These are phyloP conservation scores for Imbricaverruca yamaguchii DNA, from an alignment of 2,888 invertebrate species.

Conservation along the genomic window DNA sequence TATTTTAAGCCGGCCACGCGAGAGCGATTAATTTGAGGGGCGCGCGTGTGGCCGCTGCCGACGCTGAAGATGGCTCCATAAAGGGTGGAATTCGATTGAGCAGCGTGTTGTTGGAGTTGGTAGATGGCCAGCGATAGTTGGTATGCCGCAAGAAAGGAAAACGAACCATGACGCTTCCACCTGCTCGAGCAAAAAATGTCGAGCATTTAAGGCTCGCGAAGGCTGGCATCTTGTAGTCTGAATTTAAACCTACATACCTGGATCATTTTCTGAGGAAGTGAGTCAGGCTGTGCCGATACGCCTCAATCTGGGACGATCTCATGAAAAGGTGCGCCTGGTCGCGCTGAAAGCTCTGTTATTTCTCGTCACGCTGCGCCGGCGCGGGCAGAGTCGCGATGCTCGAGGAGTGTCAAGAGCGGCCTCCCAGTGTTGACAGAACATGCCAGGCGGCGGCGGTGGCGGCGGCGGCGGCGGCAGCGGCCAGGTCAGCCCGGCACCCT, in stretches of 20 bases:
- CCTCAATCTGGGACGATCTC: not conserved
- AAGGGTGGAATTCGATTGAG: constrained; percentile 8
- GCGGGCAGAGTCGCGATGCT: too few species aligned
- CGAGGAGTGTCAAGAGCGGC: too few species aligned
- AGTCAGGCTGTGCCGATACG: not conserved
- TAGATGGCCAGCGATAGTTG: not conserved
- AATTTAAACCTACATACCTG: constrained; percentile 6
- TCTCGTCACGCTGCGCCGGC: not conserved
- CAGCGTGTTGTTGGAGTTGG: not conserved
- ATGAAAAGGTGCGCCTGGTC: not conserved
- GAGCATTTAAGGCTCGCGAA: not conserved
- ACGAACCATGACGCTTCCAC: not conserved
- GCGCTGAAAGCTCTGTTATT: not conserved
- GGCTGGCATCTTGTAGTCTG: not conserved
- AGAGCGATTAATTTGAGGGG: not conserved
- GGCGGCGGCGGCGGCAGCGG: not conserved
- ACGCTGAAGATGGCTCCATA: not conserved
- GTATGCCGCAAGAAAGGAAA: not conserved
- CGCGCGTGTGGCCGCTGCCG: not conserved
- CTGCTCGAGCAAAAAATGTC: not conserved
- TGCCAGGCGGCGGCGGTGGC: too few species aligned
- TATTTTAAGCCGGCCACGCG: constrained; percentile 13
- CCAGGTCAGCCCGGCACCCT: not conserved
- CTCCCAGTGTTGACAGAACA: constrained; percentile 8
- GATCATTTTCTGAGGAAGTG: not conserved